A percentile compares a stretch with the other conserved stretches of the same genome.
Conservation (phyloP, 2,113 vertebrate genomes). For the Aspiorhynchus laticeps region DNA sequence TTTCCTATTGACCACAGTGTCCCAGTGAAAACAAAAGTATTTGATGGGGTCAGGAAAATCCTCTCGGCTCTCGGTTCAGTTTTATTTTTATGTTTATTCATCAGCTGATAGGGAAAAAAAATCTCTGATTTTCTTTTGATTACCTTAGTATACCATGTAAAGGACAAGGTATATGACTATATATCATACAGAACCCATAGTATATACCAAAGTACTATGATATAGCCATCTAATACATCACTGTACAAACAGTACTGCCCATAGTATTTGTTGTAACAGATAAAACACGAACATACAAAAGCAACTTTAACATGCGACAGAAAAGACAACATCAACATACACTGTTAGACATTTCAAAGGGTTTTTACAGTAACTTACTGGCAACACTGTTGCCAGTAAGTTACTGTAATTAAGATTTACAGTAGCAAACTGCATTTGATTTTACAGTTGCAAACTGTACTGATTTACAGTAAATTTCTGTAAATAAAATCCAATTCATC, state of each 20-base stretch:
- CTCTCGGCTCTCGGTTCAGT: too few species aligned
- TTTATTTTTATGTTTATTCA: neutral
- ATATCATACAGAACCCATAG: neutral
- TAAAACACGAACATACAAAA: neutral
- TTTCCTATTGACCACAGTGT: neutral
- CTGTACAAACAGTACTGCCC: neutral
- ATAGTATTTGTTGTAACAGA: neutral
- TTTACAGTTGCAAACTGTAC: too few species aligned
- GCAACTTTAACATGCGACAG: neutral
- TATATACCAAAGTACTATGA: neutral
- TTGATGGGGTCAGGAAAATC: neutral
- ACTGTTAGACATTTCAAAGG: too few species aligned
- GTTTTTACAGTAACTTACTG: too few species aligned
- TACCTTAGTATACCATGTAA: neutral
- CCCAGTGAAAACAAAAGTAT: conserved; percentile 6
- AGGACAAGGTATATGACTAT: neutral
- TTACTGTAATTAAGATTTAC: too few species aligned
- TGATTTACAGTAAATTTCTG: too few species aligned
- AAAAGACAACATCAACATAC: neutral
- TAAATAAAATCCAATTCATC: too few species aligned
- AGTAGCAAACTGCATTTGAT: too few species aligned
- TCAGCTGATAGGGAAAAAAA: neutral
- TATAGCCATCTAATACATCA: neutral
- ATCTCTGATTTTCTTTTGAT: neutral
- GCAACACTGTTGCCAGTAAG: too few species aligned